Base-by-base conservation (phyloP, 1,140 invertebrate species). In the Ladona fulva region DNA sequence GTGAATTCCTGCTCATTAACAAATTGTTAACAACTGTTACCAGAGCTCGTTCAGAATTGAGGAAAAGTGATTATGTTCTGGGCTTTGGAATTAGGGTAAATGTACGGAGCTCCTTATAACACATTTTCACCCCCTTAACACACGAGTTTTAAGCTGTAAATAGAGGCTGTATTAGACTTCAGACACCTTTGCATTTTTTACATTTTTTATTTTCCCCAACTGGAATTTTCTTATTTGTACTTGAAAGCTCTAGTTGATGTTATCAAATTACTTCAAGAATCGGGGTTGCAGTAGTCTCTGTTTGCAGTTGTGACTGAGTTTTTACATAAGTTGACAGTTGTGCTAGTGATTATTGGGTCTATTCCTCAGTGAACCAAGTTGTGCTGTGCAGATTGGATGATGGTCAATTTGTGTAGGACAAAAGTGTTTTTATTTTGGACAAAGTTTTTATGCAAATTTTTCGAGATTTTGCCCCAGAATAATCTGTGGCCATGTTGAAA, bases 381-480 rank as follows among this genome's bases (percentile, higher is more conserved):
- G 52, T 66, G 52, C 52, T 66, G 52, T 66, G 52, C n/a, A 66
- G 14, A 66, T 66, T 66, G 52, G 52, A 22, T 66, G 52, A 66
- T 6, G 16, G 52, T 66, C 52, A 66, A 66, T 16, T 19, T 66
- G 52, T 66, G 52, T 22, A 19, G 52, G 52, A 22, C 12, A 66
- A 66, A 66, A 37, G 29, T 66, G n/a, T 66, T 66, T 66, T 66
- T 66, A 66, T 66, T 66, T 66, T 66, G 52, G 52, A 66, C 3
- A 66, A 66, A 66, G 14, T 66, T 66, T 66, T 66, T 66, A 66
- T 66, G 52, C 52, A 66, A 22, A 66, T 66, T 66, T 66, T 66
- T 66, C 52, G 1, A 66, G 52, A 66, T 19, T 66, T 66, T 66
- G 52, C 14, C 52, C 3, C 52, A 66, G 52, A 66, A 6, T 12